Evolutionary conservation across 1,140 invertebrate genomes (phyloP).

Genomic region (Cydia splendana): DNA sequence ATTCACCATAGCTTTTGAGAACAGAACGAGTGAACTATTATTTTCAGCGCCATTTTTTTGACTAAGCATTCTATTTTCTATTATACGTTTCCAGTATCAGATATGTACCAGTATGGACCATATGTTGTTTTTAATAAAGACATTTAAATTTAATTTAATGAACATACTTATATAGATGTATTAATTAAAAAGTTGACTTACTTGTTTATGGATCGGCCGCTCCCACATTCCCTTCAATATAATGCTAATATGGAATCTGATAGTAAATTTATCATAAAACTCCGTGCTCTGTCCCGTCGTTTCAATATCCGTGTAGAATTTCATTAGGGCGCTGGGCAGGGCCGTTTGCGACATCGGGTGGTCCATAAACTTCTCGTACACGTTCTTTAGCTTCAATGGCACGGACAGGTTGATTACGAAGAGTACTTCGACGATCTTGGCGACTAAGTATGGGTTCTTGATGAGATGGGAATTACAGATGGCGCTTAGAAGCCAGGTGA

Average conservation of each 20-base stretch:
- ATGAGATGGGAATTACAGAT: constrained; percentile 95
- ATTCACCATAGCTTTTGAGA: no score
- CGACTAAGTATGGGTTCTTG: constrained; percentile 97
- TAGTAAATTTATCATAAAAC: constrained; percentile 99
- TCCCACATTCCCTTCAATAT: constrained; percentile 96
- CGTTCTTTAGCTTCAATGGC: constrained; percentile 83
- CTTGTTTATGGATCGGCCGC: constrained; percentile 81
- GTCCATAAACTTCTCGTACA: constrained; percentile 83
- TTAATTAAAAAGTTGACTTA: constrained; percentile 37
- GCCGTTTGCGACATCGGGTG: constrained; percentile 91
- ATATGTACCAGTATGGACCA: no score
- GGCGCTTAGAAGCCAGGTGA: constrained; percentile 93
- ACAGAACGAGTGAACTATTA: no score
- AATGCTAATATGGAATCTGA: constrained; percentile 97
- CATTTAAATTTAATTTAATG: no score
- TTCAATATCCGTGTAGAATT: constrained; percentile 99
- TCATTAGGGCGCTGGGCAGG: constrained; percentile 95
- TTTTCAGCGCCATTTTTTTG: no score
- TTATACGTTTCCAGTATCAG: no score
- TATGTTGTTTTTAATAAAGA: no score
- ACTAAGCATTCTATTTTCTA: no score
- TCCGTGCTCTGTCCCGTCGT: constrained; percentile 98
- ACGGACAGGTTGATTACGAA: constrained; percentile 94
- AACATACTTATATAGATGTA: neutral
- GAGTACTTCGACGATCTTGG: constrained; percentile 96